A percentile compares a stretch with the other conserved stretches of the same genome.
These are phyloP conservation scores for Mormyrops boulengeri DNA, from an alignment of 2,797 vertebrate genomes.

Conservation along the genomic window DNA sequence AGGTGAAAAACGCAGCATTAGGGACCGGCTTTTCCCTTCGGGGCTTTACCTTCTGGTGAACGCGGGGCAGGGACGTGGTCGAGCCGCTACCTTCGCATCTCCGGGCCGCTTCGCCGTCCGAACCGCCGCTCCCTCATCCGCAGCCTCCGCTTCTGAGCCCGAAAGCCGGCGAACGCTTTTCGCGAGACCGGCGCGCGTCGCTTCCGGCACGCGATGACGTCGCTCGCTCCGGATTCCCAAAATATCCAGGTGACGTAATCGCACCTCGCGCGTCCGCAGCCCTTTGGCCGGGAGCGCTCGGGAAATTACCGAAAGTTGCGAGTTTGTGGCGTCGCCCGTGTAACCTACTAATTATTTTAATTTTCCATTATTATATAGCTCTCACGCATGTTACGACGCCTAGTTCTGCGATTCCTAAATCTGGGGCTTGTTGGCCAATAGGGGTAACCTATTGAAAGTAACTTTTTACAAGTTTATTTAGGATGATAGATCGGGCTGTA, in stretches of 20 bases:
- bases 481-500: not conserved
- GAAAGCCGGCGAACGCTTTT: not conserved
- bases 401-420: not conserved
- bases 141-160: not conserved
- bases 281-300: not conserved
- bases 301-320: not conserved
- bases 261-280: not conserved
- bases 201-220: constrained; percentile 7
- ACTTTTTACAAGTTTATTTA: not conserved
- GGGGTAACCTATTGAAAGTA: not conserved
- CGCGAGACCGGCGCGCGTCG: not conserved
- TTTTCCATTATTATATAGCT: not conserved
- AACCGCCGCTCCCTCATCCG: not conserved
- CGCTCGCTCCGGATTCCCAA: not conserved
- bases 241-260: not conserved
- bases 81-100: not conserved
- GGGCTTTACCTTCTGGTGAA: not conserved
- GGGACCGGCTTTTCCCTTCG: not conserved
- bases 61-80: not conserved
- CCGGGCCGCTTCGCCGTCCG: not conserved
- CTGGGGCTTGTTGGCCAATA: not conserved
- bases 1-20: not conserved
- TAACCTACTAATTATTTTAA: not conserved
- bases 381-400: not conserved
- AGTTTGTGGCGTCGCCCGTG: not conserved